These are phyloP conservation scores for Trachurus trachurus DNA, from an alignment of 2,797 vertebrate species.

Conservation along the genomic window DNA sequence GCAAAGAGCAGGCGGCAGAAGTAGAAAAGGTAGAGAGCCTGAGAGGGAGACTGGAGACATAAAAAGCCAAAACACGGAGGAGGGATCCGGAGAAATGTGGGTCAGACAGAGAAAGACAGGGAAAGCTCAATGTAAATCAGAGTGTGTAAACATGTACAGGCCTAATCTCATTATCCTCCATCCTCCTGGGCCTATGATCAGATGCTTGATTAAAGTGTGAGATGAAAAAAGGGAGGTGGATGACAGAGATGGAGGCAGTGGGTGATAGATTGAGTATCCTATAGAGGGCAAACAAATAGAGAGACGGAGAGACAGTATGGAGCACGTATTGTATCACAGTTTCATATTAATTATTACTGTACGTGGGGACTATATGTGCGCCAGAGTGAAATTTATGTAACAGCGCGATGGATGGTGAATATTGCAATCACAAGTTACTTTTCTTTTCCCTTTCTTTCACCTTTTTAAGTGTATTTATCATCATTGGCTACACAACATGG, in stretches of 20 bases:
- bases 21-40: constrained; percentile 23
- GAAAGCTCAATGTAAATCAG: constrained; percentile 77
- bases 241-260: constrained; percentile 39
- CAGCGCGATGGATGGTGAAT: not conserved
- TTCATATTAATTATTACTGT: not conserved
- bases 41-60: constrained; percentile 50
- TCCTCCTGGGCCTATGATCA: constrained; percentile 69
- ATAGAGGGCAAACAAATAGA: constrained; percentile 25
- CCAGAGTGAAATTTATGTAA: too few relatives aligned
- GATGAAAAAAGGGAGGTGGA: constrained; percentile 63
- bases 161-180: constrained; percentile 80
- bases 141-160: constrained; percentile 79
- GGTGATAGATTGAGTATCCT: constrained; percentile 12
- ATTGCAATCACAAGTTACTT: not conserved
- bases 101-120: constrained; percentile 74
- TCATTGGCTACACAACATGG: not conserved
- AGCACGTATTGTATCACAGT: constrained; percentile 1
- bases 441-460: not conserved
- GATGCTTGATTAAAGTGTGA: constrained; percentile 76
- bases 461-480: not conserved
- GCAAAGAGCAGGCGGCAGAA: constrained; percentile 29
- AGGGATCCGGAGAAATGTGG: constrained; percentile 70
- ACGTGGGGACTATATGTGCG: not conserved
- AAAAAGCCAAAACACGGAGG: constrained; percentile 61
- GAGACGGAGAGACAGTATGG: constrained; percentile 18